Base-by-base conservation (phyloP, 2,888 invertebrate genomes). In the Yponomeuta cagnagella region DNA sequence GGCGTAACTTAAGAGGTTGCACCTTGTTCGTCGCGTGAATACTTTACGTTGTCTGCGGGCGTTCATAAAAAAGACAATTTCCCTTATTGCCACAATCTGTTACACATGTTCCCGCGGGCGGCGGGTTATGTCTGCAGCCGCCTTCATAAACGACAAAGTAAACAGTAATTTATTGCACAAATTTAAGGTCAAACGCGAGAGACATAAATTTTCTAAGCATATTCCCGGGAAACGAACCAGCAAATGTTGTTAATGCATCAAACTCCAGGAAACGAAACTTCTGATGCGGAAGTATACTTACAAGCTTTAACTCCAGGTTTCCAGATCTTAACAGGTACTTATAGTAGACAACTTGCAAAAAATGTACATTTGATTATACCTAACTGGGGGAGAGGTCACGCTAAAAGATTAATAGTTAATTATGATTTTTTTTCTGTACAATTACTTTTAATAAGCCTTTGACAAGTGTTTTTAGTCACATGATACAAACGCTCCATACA, bases 61-160 rank as follows among this genome's bases (percentile, higher is more conserved):
- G 88, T 90, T 89, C 91, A 90, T 91, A 91, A 90, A 91, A 91
- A 91, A 90, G 90, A 92, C 91, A 92, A 91, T 91, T 89, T 90
- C 86, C 89, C 89, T 90, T 92, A 92, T 91, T 90, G 90, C 90
- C 82, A 87, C 88, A 92, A 91, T 91, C 90, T 89, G 90, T 87
- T 86, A 90, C 91, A 90, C 88, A 87, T 90, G 90, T 83, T 88
- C 85, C 83, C 58, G 31, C 70, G 30, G 23, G 78, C 79, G 76
- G 82, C 79, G 82, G 87, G 88, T 86, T 87, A 89, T 86, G 89
- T 86, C 89, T 89, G 86, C 85, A 83, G 82, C 83, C 82, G 81
- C 87, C 85, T 89, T 90, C 90, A 91, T 91, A 90, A 91, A 91
- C 91, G 90, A 90, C 90, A 90, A 89, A 91, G 90, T 90, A 90